phyloP scores from a whole-genome alignment of 2,888 invertebrate species.

The Lapara coniferarum region DNA sequence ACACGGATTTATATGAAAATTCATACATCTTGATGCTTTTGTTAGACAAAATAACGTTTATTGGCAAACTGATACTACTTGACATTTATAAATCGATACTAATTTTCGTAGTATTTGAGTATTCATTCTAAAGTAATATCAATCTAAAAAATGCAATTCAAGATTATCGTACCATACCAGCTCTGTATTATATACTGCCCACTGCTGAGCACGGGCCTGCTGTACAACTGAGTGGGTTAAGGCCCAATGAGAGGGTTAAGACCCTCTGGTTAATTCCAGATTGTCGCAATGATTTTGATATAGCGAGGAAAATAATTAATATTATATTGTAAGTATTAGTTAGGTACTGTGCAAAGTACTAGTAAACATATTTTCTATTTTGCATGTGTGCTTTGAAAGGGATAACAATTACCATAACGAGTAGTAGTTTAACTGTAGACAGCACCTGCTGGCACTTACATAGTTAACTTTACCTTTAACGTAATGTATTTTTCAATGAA shows the following conservation, averaged over 20 bases:
- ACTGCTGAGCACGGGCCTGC: too few relatives aligned
- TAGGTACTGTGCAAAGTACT: neutral
- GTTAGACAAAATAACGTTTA: neutral
- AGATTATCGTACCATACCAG: too few relatives aligned
- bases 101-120: neutral
- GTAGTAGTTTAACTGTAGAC: neutral
- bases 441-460: conserved; percentile 2
- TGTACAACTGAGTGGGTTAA: too few relatives aligned
- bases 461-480: neutral
- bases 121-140: neutral
- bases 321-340: neutral
- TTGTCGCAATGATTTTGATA: neutral
- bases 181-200: too few relatives aligned
- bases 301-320: too few relatives aligned
- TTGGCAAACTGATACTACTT: neutral
- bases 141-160: neutral
- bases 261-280: too few relatives aligned
- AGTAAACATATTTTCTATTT: neutral
- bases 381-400: neutral
- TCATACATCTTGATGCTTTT: conserved; percentile 47
- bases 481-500: too few relatives aligned
- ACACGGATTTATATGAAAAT: conserved; percentile 38
- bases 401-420: conserved; percentile 2
- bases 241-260: too few relatives aligned
- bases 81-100: neutral